These are phyloP conservation scores for Hydrolagus colliei DNA, from an alignment of 2,797 vertebrate genomes.

Conservation along the genomic window DNA sequence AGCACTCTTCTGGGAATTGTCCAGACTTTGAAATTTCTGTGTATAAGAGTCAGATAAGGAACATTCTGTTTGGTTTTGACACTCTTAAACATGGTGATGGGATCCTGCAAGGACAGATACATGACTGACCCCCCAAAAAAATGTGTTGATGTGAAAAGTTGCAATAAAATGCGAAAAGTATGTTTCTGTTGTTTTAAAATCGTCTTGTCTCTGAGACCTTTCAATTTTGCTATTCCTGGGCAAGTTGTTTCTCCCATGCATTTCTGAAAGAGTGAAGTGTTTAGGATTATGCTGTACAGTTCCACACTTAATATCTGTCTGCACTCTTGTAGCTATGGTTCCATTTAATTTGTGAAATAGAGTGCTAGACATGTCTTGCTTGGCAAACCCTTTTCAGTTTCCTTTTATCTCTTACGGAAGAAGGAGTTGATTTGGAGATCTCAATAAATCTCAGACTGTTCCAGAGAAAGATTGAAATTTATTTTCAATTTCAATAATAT, in stretches of 20 bases:
- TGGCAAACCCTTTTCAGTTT: not conserved
- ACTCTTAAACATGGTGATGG: too few relatives aligned
- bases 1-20: too few relatives aligned
- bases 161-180: too few relatives aligned
- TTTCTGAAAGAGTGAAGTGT: slow-evolving; percentile 6
- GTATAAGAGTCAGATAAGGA: too few relatives aligned
- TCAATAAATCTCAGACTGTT: not conserved
- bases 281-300: not conserved
- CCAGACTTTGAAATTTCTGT: too few relatives aligned
- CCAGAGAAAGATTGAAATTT: slow-evolving; percentile 14
- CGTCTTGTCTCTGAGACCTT: not conserved
- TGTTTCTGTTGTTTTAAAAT: not conserved
- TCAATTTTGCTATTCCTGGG: not conserved
- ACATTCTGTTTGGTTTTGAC: too few relatives aligned
- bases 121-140: too few relatives aligned
- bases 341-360: not conserved
- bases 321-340: not conserved
- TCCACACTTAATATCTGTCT: not conserved
- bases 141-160: too few relatives aligned
- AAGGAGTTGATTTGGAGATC: not conserved
- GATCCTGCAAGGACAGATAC: too few relatives aligned
- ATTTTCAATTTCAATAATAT: not conserved
- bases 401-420: not conserved
- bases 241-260: not conserved
- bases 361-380: not conserved